phyloP scores from a whole-genome alignment of 2,797 vertebrate species.

The Bovichtus diacanthus region DNA sequence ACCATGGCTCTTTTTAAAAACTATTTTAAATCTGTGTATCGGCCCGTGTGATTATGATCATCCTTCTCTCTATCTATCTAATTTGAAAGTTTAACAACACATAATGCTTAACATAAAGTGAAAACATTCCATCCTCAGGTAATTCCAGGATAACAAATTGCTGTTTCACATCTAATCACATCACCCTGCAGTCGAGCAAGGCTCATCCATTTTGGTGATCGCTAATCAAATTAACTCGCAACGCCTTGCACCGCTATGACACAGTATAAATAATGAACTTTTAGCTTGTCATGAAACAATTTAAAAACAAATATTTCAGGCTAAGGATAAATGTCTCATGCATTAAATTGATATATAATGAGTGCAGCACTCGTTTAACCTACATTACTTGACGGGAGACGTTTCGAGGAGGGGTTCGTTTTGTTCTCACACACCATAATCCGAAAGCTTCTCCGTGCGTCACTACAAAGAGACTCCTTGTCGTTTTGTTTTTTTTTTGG shows the following conservation, averaged over 20 bases:
- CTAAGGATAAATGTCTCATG: conserved; percentile 12
- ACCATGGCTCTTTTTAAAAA: neutral
- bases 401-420: neutral
- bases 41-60: neutral
- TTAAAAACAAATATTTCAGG: conserved; percentile 27
- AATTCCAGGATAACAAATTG: conserved; percentile 55
- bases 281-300: conserved; percentile 43
- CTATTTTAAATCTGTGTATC: neutral
- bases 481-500: neutral
- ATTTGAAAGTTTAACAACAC: neutral
- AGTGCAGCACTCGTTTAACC: conserved; percentile 23
- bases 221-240: conserved; percentile 62
- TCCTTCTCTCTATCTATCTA: neutral
- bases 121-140: conserved; percentile 23
- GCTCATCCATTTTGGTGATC: conserved; percentile 60
- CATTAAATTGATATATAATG: conserved; percentile 16
- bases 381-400: neutral
- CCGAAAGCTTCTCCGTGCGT: neutral
- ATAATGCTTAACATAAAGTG: neutral
- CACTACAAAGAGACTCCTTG: neutral
- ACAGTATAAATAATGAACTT: conserved; percentile 50
- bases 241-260: conserved; percentile 33
- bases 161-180: conserved; percentile 57
- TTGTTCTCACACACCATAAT: neutral
- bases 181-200: conserved; percentile 38